A percentile compares a stretch with the other conserved stretches of the same genome.
Conservation (phyloP, 2,113 vertebrate species). For the Psephotus haematonotus region DNA sequence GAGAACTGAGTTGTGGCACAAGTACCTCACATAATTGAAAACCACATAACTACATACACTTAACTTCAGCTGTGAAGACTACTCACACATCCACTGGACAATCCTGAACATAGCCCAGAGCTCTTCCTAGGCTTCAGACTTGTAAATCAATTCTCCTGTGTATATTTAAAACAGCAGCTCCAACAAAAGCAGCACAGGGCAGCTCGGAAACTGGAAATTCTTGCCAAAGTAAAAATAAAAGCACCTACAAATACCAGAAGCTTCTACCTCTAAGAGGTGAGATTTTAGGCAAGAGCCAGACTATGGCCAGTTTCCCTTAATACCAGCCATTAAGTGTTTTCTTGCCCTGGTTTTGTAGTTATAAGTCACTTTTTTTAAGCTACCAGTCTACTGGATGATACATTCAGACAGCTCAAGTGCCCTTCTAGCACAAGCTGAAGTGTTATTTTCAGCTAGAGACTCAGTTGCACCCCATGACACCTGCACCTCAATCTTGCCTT, state of each 20-base stretch:
- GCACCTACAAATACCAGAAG: background rate
- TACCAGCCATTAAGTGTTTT: background rate
- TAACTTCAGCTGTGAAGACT: background rate
- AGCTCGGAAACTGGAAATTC: background rate
- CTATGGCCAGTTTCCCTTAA: background rate
- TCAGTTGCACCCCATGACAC: background rate
- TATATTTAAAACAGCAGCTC: background rate
- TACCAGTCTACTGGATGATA: background rate
- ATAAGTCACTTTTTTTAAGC: background rate
- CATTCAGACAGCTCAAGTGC: background rate
- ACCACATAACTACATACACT: background rate
- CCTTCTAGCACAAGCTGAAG: background rate
- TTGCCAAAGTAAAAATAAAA: background rate
- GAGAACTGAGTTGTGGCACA: background rate
- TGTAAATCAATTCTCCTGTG: background rate
- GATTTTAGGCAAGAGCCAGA: background rate
- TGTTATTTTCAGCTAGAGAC: background rate
- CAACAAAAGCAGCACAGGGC: background rate
- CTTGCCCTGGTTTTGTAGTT: background rate
- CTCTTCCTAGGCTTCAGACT: background rate
- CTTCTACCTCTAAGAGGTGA: background rate
- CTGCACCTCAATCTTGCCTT: background rate
- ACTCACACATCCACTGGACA: background rate
- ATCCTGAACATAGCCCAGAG: background rate
- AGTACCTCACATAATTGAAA: background rate